These are phyloP conservation scores for Actinostola sp. DNA, from an alignment of 92 coral and sea anemone species.

Conservation along the genomic window DNA sequence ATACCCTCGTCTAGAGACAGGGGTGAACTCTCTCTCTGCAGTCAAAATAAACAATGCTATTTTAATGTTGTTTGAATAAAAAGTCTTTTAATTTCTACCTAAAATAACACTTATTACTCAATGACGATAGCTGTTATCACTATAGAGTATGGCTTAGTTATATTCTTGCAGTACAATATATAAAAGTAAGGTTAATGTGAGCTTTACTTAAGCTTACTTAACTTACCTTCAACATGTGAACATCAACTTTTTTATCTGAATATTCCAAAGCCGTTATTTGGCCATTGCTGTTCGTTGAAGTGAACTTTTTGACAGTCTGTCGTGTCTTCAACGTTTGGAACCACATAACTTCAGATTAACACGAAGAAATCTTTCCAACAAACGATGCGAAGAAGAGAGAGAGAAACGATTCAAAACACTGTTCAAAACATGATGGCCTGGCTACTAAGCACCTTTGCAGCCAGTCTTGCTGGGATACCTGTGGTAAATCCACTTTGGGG, in stretches of 20 bases:
- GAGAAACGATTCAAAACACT: background rate
- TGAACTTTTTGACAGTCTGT: constrained; percentile 71
- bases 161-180: background rate
- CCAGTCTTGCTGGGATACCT: too few relatives aligned
- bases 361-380: too few relatives aligned
- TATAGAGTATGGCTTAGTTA: too few relatives aligned
- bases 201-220: background rate
- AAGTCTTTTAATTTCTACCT: too few relatives aligned
- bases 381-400: background rate
- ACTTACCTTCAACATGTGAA: constrained; percentile 75
- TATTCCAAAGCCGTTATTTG: constrained; percentile 71
- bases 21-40: constrained; percentile 86
- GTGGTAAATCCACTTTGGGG: too few relatives aligned
- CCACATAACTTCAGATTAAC: constrained; percentile 67
- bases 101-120: too few relatives aligned
- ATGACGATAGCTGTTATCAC: too few relatives aligned
- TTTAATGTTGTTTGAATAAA: too few relatives aligned
- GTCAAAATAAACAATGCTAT: too few relatives aligned
- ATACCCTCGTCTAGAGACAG: constrained; percentile 82
- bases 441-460: too few relatives aligned
- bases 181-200: background rate
- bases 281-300: constrained; percentile 70
- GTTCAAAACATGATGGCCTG: constrained; percentile 10
- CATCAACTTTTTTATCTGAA: constrained; percentile 88
- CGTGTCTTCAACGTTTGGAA: constrained; percentile 89